Conservation (phyloP, 2,113 vertebrate genomes). For the Cryptomyrus ogoouensis region DNA sequence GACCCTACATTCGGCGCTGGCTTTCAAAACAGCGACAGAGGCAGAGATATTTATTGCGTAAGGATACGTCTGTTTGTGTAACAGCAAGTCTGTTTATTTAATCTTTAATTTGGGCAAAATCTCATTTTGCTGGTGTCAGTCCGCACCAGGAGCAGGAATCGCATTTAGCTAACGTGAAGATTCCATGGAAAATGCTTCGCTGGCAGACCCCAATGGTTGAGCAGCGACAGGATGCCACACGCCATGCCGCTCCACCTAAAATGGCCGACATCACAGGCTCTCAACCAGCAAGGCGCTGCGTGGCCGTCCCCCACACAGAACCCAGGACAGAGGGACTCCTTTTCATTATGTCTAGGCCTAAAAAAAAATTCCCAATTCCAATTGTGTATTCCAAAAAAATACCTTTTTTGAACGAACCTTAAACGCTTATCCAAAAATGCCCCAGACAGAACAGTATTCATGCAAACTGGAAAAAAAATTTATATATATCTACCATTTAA, state of each 20-base stretch:
- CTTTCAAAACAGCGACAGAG: neutral
- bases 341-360: neutral
- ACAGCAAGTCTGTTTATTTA: neutral
- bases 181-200: conserved; percentile 38
- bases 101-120: neutral
- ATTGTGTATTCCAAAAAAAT: neutral
- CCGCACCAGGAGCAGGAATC: neutral
- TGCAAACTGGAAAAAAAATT: neutral
- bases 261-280: conserved; percentile 71
- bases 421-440: neutral
- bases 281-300: conserved; percentile 55
- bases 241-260: conserved; percentile 66
- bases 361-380: neutral
- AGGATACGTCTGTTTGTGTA: neutral
- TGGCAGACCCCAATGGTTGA: conserved; percentile 48
- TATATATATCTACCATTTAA: neutral
- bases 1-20: neutral
- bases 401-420: neutral
- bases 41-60: neutral
- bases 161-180: conserved; percentile 39
- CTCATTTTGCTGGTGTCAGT: neutral
- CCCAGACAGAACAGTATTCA: neutral
- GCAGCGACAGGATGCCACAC: conserved; percentile 57
- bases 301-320: conserved; percentile 47
- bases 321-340: conserved; percentile 29